Base-by-base conservation (phyloP, 2,797 vertebrate species). In the Phyllotis vaccarum region DNA sequence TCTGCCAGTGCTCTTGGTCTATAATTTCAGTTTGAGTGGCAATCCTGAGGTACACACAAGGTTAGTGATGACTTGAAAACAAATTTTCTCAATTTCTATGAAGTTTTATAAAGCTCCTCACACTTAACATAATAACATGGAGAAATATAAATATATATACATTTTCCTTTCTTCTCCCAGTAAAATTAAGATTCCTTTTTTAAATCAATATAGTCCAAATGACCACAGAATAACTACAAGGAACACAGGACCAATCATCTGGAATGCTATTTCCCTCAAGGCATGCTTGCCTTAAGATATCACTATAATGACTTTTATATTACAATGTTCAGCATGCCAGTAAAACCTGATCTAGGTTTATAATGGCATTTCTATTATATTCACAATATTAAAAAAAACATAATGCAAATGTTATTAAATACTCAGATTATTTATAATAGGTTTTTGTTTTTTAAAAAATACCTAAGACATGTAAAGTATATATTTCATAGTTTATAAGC, bases 271-370 rank as follows among this genome's bases (percentile, higher is more conserved):
- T 92, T 37, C 2, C n/a, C 19, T 64, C 16, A n/a, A 81, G 2
- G 8, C 34, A 91, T 86, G 76, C 37, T 92, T 93, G n/a, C 46
- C 37, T 78, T 80, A 58, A 58, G 58, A 16, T 46, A 64, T 62
- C 31, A 54, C 74, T 91, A 94, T 58, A n/a, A 90, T 95, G 89
- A 68, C 21, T n/a, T 89, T 87, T 24, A 75, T 29, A 74, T 14
- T 66, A 19, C 43, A 91, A 34, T 5, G 68, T 49, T 72, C 14
- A 34, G 29, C 29, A 86, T 86, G 40, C 19, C 22, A 83, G 9
- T 82, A 64, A 60, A n/a, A 14, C 3, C 34, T 92, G 0, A 9
- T 80, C 34, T 93, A 90, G 37, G 43, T 66, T 60, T 89, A 60
- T 29, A 27, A 60, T 16, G 93, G 49, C 2, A 34, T 85, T 90